These are phyloP conservation scores for Drosophila emarginata DNA, from an alignment of 2,888 invertebrate genomes.

Conservation along the genomic window DNA sequence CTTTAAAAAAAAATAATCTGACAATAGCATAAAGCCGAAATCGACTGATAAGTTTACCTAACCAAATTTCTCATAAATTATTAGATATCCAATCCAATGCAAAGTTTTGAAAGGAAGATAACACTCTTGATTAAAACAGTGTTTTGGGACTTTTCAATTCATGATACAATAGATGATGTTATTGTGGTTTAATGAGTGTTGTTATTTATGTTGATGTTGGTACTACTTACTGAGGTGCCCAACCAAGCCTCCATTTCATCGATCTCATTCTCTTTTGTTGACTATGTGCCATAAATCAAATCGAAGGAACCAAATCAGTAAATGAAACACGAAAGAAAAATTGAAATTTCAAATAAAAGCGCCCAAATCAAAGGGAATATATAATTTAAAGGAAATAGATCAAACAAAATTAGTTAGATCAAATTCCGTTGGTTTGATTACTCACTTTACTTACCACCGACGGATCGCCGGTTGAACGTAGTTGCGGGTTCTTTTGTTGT, in stretches of 20 bases:
- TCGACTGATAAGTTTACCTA: too few relatives aligned
- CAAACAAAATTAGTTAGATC: constrained; percentile 62
- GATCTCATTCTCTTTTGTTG: constrained; percentile 91
- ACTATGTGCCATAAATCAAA: constrained; percentile 80
- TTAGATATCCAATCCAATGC: too few relatives aligned
- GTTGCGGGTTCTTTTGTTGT: constrained; percentile 18
- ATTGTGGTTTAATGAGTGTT: constrained; percentile 24
- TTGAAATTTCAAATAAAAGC: constrained; percentile 44
- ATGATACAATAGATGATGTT: not conserved
- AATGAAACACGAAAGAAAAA: constrained; percentile 49
- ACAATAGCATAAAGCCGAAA: too few relatives aligned
- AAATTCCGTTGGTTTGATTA: constrained; percentile 51
- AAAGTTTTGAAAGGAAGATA: too few relatives aligned
- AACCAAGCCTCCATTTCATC: constrained; percentile 98
- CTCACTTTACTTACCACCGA: constrained; percentile 82
- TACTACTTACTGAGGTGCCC: constrained; percentile 86
- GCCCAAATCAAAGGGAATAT: constrained; percentile 26
- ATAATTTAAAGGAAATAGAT: constrained; percentile 37
- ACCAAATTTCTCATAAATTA: too few relatives aligned
- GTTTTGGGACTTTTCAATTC: not conserved
- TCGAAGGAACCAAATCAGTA: constrained; percentile 51
- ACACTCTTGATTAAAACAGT: too few relatives aligned
- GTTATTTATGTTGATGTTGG: constrained; percentile 33
- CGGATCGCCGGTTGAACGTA: constrained; percentile 71
- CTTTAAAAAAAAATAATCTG: too few relatives aligned